Conservation (phyloP, 1,140 invertebrate genomes). For the Forficula auricularia region DNA sequence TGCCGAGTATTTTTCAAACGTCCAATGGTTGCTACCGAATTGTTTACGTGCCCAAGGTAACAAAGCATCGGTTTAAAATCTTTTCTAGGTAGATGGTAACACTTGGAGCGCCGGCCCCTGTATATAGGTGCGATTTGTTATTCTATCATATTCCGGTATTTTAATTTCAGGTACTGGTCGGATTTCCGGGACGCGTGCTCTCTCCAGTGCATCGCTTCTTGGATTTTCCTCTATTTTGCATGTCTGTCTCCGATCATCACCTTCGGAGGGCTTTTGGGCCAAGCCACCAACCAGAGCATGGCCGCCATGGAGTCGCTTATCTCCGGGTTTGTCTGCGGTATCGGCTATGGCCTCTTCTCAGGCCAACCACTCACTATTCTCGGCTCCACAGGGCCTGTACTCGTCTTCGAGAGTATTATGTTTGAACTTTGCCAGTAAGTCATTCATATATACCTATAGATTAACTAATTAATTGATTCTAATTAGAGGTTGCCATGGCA, state of each 20-base stretch:
- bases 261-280: conserved; percentile 83
- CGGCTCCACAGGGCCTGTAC: conserved; percentile 91
- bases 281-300: conserved; percentile 92
- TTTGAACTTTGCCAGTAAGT: conserved; percentile 81
- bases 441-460: neutral
- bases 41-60: too few relatives aligned
- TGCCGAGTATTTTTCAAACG: too few relatives aligned
- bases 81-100: too few relatives aligned
- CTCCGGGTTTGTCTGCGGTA: conserved; percentile 86
- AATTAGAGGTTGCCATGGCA: too few relatives aligned
- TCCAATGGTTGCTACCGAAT: too few relatives aligned
- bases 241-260: conserved; percentile 95
- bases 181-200: conserved; percentile 80
- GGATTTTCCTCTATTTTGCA: conserved; percentile 97
- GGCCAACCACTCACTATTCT: conserved; percentile 95
- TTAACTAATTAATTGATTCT: too few relatives aligned
- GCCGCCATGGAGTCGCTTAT: conserved; percentile 95
- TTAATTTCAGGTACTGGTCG: conserved; percentile 36
- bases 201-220: conserved; percentile 86
- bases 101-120: too few relatives aligned
- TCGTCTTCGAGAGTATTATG: conserved; percentile 95
- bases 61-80: too few relatives aligned
- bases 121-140: too few relatives aligned
- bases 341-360: conserved; percentile 90
- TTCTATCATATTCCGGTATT: too few relatives aligned